phyloP scores from a whole-genome alignment of 2,888 invertebrate species.

The Cantharis rufa region DNA sequence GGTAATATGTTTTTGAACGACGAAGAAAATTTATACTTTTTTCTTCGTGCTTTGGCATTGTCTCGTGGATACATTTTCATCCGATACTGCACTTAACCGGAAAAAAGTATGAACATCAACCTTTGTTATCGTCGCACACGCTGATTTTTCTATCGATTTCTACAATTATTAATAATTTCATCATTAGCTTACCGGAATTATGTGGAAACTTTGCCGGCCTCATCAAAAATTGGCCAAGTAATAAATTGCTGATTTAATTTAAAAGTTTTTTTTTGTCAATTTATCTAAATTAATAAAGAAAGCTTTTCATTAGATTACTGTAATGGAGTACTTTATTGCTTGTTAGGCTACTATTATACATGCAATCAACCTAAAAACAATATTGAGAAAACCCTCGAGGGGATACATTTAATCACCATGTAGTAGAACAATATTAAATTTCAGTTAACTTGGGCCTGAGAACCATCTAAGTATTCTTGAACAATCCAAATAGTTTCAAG shows the following conservation, averaged over 20 bases:
- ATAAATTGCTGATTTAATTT: background rate
- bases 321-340: background rate
- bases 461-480: background rate
- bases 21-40: background rate
- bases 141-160: background rate
- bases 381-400: background rate
- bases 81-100: background rate
- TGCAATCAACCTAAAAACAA: background rate
- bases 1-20: background rate
- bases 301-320: background rate
- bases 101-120: background rate
- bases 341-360: background rate
- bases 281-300: background rate
- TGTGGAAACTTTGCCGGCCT: background rate
- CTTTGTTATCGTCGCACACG: background rate
- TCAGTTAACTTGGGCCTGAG: background rate
- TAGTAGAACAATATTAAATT: background rate
- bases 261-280: background rate
- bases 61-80: background rate
- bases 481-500: background rate
- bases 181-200: background rate
- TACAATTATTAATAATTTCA: background rate
- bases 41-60: background rate
- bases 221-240: background rate
- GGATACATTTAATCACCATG: background rate